Evolutionary conservation across 2,888 invertebrate species (phyloP), one percentile per base, ranked within the genome.

Genomic region (Coenonympha arcania): DNA sequence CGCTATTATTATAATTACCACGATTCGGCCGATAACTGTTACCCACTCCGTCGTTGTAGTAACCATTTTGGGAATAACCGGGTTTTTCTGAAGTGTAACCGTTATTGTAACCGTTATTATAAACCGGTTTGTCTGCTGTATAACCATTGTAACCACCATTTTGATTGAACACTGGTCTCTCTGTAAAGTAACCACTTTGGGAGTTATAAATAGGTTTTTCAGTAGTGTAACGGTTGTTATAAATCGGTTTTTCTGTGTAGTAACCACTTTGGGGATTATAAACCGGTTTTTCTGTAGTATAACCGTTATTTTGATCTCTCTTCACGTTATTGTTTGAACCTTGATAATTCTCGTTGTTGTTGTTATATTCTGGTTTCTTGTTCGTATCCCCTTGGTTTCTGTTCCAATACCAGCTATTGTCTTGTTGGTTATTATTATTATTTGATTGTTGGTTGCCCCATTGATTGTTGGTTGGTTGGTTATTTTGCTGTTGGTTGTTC

Each of bases 61-160:
- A 36, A 20, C 43, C 33, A 31, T 13, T 16, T 15, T 19, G 16
- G 13, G 20, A 22, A 24, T 34, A 34, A 18, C 6, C 8, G 6
- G 33, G 31, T 31, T 18, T 33, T 33, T 33, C 18, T 5, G 34
- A 11, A 24, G 45, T 3, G 19, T 34, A 26, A 11, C 19, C 19
- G 5, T 19, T 19, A 19, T 36, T 11, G 19, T 36, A 19, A 36
- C 34, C n/a, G 6, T 9, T 16, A 34, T 34, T 34, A 34, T 39
- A 24, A 24, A 6, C 33, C n/a, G 47, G 40, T 11, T 28, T 55
- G 9, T 39, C 46, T n/a, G 52, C 50, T 2, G 55, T 55, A 13
- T 31, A 40, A 28, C 41, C 30, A 15, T 48, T 20, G 33, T 52
- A 39, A 24, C 45, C 36, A 36, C 18, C 9, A 9, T 22, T n/a